These are phyloP conservation scores for Nasonia giraulti DNA, from an alignment of 1,140 invertebrate species.

Conservation along the genomic window DNA sequence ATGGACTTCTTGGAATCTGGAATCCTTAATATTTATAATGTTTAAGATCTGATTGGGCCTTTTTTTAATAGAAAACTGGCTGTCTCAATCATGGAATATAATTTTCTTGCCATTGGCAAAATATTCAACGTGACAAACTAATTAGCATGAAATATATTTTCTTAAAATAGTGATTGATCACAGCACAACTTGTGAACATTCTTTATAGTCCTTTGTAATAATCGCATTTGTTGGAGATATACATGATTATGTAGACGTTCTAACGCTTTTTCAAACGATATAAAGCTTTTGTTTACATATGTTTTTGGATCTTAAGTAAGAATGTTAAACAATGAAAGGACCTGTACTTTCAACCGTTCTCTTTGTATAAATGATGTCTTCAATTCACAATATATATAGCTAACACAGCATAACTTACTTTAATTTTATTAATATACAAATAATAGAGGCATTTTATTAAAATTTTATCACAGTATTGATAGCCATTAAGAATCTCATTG, in stretches of 20 bases:
- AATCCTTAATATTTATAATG: constrained; percentile 69
- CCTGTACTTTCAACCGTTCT: neutral
- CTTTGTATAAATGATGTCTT: neutral
- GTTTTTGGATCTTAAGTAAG: neutral
- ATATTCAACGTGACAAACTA: neutral
- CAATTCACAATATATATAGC: neutral
- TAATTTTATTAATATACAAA: neutral
- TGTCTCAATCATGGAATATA: constrained; percentile 64
- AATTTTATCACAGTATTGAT: constrained; percentile 4
- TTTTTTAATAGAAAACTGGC: constrained; percentile 57
- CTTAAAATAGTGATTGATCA: neutral
- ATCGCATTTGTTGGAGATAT: neutral
- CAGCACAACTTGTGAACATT: neutral
- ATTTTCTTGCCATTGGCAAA: constrained; percentile 42
- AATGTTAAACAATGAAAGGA: neutral
- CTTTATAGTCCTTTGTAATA: neutral
- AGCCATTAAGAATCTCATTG: neutral
- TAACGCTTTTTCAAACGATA: neutral
- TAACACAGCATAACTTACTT: neutral
- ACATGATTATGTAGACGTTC: neutral
- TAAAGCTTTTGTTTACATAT: neutral
- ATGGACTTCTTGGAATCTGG: constrained; percentile 66
- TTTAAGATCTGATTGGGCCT: constrained; percentile 59
- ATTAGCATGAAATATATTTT: neutral
- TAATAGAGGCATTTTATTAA: neutral